These are phyloP conservation scores for Ia io DNA, from an alignment of 2,113 vertebrate genomes.

Conservation along the genomic window DNA sequence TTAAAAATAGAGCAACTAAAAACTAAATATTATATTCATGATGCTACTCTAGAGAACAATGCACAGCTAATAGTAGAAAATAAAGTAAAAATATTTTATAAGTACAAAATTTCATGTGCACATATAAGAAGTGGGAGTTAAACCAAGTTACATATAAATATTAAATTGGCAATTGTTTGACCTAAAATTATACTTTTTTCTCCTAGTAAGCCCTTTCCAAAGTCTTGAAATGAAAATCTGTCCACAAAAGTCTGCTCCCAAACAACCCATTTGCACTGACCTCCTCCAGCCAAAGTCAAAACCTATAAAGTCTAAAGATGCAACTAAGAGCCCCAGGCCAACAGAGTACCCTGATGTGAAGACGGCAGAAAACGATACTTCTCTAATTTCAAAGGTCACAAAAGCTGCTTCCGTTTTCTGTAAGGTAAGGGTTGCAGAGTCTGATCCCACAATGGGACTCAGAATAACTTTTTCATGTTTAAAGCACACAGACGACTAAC, in stretches of 20 bases:
- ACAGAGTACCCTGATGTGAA: not conserved
- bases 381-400: not conserved
- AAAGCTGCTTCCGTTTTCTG: not conserved
- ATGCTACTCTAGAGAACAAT: constrained; percentile 3
- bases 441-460: not conserved
- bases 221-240: not conserved
- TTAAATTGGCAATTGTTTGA: not conserved
- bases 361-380: not conserved
- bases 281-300: not conserved
- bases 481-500: not conserved
- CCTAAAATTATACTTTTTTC: constrained; percentile 33
- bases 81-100: not conserved
- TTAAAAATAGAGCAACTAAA: constrained; percentile 1
- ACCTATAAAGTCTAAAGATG: not conserved
- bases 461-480: not conserved
- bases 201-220: constrained; percentile 12
- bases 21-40: constrained; percentile 4
- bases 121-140: not conserved
- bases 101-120: not conserved
- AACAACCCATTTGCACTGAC: not conserved
- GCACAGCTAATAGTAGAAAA: not conserved
- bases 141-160: constrained; percentile 27
- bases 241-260: not conserved
- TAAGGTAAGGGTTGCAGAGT: not conserved
- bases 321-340: not conserved